Percentiles rank a stretch among this genome's conserved stretches.
phyloP scores from a whole-genome alignment of 2,888 invertebrate species.

The Agrotis puta region DNA sequence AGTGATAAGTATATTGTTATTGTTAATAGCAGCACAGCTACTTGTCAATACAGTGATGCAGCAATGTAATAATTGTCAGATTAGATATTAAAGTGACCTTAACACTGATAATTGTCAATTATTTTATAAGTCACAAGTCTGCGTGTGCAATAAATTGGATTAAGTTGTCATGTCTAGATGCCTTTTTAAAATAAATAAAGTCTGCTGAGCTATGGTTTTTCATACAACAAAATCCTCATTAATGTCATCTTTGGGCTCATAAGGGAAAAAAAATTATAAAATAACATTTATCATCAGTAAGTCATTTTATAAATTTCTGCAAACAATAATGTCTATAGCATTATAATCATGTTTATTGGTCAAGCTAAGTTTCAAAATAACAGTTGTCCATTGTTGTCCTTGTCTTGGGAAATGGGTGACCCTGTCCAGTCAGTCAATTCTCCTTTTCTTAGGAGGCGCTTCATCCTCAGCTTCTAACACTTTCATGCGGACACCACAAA shows the following conservation, averaged over 20 bases:
- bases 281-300: slow-evolving; percentile 11
- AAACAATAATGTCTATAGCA: slow-evolving; percentile 70
- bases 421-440: slow-evolving; percentile 64
- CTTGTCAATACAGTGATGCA: slow-evolving; percentile 8
- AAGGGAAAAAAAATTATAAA: slow-evolving; percentile 32
- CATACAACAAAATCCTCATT: not conserved
- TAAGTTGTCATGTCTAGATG: slow-evolving; percentile 67
- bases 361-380: slow-evolving; percentile 62
- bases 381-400: slow-evolving; percentile 64
- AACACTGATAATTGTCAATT: slow-evolving; percentile 74
- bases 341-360: slow-evolving; percentile 69
- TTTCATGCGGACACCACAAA: slow-evolving; percentile 96
- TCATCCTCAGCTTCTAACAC: slow-evolving; percentile 96
- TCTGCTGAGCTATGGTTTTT: slow-evolving; percentile 30
- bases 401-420: slow-evolving; percentile 37
- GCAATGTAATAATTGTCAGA: slow-evolving; percentile 21
- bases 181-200: slow-evolving; percentile 63
- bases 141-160: slow-evolving; percentile 80
- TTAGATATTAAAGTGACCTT: slow-evolving; percentile 59
- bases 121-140: slow-evolving; percentile 76
- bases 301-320: slow-evolving; percentile 53
- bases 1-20: too few species aligned
- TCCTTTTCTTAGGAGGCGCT: slow-evolving; percentile 75
- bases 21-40: slow-evolving; percentile 14
- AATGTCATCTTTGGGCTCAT: slow-evolving; percentile 22